phyloP scores from a whole-genome alignment of 92 coral and sea anemone genomes.

The Umimayanthus kanabou region DNA sequence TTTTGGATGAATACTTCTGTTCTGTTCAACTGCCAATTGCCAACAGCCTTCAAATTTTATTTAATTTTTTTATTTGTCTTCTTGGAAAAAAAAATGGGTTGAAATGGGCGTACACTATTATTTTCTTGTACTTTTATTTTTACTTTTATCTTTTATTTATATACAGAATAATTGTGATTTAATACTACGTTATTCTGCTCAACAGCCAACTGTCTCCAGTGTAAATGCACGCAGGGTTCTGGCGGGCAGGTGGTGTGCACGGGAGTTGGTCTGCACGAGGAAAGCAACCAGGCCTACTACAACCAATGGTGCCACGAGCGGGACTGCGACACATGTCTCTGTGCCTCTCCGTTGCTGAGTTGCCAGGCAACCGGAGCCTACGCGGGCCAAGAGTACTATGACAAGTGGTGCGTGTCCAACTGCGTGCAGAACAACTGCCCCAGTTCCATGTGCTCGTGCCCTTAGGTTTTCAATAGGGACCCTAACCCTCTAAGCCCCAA shows the following conservation, averaged over 20 bases:
- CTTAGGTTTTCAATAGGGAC: background rate
- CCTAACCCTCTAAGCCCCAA: too few species aligned
- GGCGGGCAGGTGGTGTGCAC: background rate
- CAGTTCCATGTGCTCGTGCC: background rate
- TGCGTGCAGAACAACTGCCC: constrained; percentile 4
- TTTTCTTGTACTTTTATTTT: too few species aligned
- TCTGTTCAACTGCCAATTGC: background rate
- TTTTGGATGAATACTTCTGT: background rate
- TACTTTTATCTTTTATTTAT: too few species aligned
- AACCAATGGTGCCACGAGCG: constrained; percentile 4
- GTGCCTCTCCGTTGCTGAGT: background rate
- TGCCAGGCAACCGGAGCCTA: constrained; percentile 20
- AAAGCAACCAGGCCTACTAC: background rate
- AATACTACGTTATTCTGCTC: background rate
- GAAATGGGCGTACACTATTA: too few species aligned
- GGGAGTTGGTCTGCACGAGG: constrained; percentile 2
- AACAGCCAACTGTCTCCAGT: background rate
- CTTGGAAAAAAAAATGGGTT: too few species aligned
- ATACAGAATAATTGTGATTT: too few species aligned
- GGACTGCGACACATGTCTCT: background rate
- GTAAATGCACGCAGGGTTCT: background rate
- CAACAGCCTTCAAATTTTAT: background rate
- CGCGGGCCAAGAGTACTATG: background rate
- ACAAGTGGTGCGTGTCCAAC: constrained; percentile 23
- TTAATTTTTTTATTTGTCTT: too few species aligned